Percentiles rank a stretch among this genome's conserved stretches.
Evolutionary conservation across 2,888 invertebrate species (phyloP).

Genomic region (Ectemnius continuus): DNA sequence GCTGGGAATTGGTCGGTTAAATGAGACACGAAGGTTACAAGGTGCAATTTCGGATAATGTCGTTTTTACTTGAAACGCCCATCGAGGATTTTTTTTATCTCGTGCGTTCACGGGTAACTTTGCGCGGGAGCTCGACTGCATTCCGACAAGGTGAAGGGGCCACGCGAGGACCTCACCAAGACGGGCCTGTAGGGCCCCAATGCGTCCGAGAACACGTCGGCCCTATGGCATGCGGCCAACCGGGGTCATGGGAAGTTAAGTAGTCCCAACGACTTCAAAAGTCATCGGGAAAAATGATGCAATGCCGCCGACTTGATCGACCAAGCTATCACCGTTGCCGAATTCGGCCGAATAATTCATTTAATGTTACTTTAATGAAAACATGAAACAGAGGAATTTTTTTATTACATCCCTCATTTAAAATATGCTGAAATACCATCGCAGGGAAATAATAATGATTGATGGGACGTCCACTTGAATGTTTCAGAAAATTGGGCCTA

Average conservation of each 20-base stretch:
- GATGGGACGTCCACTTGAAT: not conserved
- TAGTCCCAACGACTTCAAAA: slow-evolving; percentile 48
- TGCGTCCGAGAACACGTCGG: slow-evolving; percentile 63
- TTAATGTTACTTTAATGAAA: not conserved
- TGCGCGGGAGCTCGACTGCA: slow-evolving; percentile 51
- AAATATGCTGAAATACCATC: not conserved
- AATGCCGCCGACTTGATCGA: slow-evolving; percentile 27
- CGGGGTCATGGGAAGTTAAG: slow-evolving; percentile 66
- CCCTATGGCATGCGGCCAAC: slow-evolving; percentile 59
- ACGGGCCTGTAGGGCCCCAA: slow-evolving; percentile 52
- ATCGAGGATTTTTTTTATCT: no score
- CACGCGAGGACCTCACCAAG: slow-evolving; percentile 37
- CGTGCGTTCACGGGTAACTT: no score
- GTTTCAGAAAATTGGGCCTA: slow-evolving; percentile 90
- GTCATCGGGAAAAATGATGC: slow-evolving; percentile 48
- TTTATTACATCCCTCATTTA: no score
- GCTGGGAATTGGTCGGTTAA: no score
- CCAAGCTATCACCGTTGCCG: not conserved
- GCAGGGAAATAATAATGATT: not conserved
- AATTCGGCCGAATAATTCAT: not conserved
- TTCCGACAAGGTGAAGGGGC: slow-evolving; percentile 59
- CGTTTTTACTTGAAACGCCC: slow-evolving; percentile 1
- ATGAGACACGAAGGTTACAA: no score
- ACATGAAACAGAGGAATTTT: not conserved
- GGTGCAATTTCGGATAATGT: not conserved